These are phyloP conservation scores for Stichopus chloronotus DNA, from an alignment of 35 echinoderm and acorn worm species.

Conservation along the genomic window DNA sequence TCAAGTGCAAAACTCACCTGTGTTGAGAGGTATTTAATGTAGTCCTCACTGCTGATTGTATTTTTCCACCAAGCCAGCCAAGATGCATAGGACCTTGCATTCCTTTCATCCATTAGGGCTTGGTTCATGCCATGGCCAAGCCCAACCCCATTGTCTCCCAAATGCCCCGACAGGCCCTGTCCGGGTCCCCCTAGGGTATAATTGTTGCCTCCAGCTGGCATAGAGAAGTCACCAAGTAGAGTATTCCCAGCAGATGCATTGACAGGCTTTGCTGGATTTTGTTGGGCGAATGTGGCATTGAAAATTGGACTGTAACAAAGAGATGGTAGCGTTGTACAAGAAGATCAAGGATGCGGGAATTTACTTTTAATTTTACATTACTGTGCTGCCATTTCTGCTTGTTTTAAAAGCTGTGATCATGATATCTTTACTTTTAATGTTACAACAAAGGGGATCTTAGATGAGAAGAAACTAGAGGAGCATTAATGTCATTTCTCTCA, in stretches of 20 bases:
- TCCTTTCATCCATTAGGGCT: constrained; percentile 84
- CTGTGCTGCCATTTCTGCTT: too few species aligned
- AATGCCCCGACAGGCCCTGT: background rate
- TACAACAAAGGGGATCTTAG: too few species aligned
- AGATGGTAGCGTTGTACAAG: background rate
- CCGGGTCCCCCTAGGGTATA: constrained; percentile 30
- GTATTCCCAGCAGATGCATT: background rate
- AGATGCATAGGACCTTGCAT: constrained; percentile 87
- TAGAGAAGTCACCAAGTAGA: constrained; percentile 28
- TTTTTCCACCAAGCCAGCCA: constrained; percentile 96
- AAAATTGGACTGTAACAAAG: constrained; percentile 84
- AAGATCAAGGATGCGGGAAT: too few species aligned
- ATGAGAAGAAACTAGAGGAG: too few species aligned
- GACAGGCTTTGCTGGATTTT: constrained; percentile 69
- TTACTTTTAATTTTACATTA: too few species aligned
- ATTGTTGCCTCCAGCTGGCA: background rate
- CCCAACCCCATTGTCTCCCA: background rate
- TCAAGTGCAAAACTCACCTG: constrained; percentile 59
- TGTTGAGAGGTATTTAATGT: constrained; percentile 88
- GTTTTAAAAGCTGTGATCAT: too few species aligned
- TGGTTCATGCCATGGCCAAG: constrained; percentile 29
- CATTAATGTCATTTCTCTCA: too few species aligned
- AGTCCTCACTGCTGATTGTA: constrained; percentile 90
- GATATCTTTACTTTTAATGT: too few species aligned
- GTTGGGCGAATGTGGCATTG: constrained; percentile 89